phyloP scores from a whole-genome alignment of 2,888 invertebrate genomes.

The Mactromeris polynyma region DNA sequence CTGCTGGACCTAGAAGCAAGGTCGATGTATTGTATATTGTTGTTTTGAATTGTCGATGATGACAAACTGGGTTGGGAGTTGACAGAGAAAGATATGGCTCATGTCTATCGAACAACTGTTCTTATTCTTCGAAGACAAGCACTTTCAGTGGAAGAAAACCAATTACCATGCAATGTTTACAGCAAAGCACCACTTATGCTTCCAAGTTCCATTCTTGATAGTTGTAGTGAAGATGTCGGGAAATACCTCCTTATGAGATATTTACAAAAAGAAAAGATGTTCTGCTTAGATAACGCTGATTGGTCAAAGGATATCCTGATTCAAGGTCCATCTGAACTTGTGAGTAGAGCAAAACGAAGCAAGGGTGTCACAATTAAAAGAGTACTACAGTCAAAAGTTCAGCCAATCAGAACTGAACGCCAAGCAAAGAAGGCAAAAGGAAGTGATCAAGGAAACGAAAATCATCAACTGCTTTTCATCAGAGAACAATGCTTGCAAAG shows the following conservation, averaged over 20 bases:
- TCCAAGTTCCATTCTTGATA: constrained; percentile 35
- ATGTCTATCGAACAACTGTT: constrained; percentile 7
- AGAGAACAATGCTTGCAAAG: too few species aligned
- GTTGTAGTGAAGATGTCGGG: constrained; percentile 32
- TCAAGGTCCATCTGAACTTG: not conserved
- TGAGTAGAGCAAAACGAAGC: constrained; percentile 26
- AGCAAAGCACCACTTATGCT: constrained; percentile 13
- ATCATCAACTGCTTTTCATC: too few species aligned
- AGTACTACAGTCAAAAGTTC: too few species aligned
- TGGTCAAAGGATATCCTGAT: not conserved
- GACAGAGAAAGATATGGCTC: constrained; percentile 11
- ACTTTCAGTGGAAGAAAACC: not conserved
- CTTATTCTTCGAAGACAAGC: constrained; percentile 7
- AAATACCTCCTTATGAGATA: constrained; percentile 34
- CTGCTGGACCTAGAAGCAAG: too few species aligned
- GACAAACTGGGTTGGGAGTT: constrained; percentile 16
- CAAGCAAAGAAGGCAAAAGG: too few species aligned
- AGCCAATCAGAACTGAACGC: too few species aligned
- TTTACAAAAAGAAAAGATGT: not conserved
- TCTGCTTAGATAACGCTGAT: not conserved
- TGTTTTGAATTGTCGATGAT: too few species aligned
- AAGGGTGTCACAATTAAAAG: constrained; percentile 28
- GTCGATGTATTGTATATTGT: too few species aligned
- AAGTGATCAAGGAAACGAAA: too few species aligned
- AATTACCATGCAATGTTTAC: constrained; percentile 15